Percentiles rank a stretch among this genome's conserved stretches.
These are phyloP conservation scores for Drosophila biarmipes DNA, from an alignment of 1,140 invertebrate genomes.

Conservation along the genomic window DNA sequence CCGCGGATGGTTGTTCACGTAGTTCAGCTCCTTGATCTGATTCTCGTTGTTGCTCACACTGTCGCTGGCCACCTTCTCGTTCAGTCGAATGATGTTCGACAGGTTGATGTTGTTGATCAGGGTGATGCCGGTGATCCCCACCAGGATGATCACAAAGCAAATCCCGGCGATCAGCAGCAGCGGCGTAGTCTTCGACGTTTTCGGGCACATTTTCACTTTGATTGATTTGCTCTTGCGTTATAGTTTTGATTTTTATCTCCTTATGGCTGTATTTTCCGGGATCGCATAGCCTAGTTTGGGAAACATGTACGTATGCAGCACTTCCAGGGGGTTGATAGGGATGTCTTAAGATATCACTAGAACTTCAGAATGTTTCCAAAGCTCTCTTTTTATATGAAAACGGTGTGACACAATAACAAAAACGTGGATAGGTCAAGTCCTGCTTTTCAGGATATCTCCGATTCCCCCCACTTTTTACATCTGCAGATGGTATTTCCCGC, in stretches of 20 bases:
- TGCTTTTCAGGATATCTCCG: too few relatives aligned
- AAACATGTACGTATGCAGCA: neutral
- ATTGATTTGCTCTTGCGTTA: neutral
- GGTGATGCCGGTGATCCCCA: slow-evolving; percentile 76
- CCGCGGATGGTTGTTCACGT: slow-evolving; percentile 77
- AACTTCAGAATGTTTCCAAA: too few relatives aligned
- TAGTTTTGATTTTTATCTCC: slow-evolving; percentile 3
- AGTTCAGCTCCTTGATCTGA: slow-evolving; percentile 78
- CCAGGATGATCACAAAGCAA: slow-evolving; percentile 76
- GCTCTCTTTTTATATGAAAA: too few relatives aligned
- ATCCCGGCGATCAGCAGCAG: slow-evolving; percentile 76
- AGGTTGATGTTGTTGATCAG: slow-evolving; percentile 82
- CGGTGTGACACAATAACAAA: too few relatives aligned
- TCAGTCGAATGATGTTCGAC: slow-evolving; percentile 80
- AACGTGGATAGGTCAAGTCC: too few relatives aligned
- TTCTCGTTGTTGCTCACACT: slow-evolving; percentile 76
- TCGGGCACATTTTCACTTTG: slow-evolving; percentile 66
- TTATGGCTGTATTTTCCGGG: neutral
- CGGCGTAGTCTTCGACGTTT: slow-evolving; percentile 76
- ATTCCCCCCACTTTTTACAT: too few relatives aligned
- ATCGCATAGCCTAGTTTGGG: neutral
- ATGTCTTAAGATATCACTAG: too few relatives aligned
- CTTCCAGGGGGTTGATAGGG: neutral
- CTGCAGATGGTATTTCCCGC: too few relatives aligned
- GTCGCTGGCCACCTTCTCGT: slow-evolving; percentile 83